Evolutionary conservation across 1,140 invertebrate species (phyloP), one percentile per base, ranked within the genome.

Genomic region (Heliothis virescens): DNA sequence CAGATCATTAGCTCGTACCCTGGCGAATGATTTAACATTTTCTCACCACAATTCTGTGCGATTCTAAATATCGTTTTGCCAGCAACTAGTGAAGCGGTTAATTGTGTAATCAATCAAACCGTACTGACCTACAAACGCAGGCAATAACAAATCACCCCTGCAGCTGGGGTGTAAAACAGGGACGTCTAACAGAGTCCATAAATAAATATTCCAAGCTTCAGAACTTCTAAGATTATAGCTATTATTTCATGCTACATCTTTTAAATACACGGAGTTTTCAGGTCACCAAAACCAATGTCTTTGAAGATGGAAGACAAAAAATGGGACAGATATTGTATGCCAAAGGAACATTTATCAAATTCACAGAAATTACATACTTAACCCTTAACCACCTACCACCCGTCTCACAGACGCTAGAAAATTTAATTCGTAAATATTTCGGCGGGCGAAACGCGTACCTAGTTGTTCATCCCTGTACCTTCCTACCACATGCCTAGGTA

Each of bases 141-240:
- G 59, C 10, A 41, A 29, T 18, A 63, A 65, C 62, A 65, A 47
- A 65, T 65, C 62, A 65, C 62, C 29, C 34, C 29, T 65, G 34
- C n/a, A 65, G 62, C 5, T 16, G 29, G 29, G n/a, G 62, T 65
- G 62, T 65, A 11, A 65, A 47, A n/a, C 62, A 65, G 10, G 62
- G n/a, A 65, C 15, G 13, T 4, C n/a, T 15, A 47, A 65, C 34
- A 47, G 15, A 2, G 34, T 15, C 34, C 15, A 65, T 65, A 47
- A 65, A 65, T 65, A 47, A 4, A 57, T 16, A 18, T 57, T 57
- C n/a, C 9, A 18, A 9, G n/a, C 16, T 18, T 7, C 55, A 18
- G 9, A 16, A 10, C 53, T 18, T 10, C 4, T 41, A 41, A 41
- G 34, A 41, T 41, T 26, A 26, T 26, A 26, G 21, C 21, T 26